Conservation (phyloP, 2,888 invertebrate species). For the Onthophagus sagittarius region DNA sequence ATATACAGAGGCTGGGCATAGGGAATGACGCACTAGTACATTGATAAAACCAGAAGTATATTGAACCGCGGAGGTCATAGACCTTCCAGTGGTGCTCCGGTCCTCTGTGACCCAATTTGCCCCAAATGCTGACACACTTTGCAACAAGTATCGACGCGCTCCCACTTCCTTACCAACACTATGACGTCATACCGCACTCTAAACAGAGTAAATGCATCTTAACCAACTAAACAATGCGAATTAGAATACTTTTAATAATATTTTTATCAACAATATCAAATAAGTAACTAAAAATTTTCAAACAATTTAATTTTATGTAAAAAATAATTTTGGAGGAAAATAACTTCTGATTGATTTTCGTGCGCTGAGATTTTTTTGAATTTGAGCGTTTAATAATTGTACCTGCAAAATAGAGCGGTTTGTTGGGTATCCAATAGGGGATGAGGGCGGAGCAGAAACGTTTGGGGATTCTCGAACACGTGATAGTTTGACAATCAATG, state of each 20-base stretch:
- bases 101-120: slow-evolving; percentile 43
- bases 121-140: slow-evolving; percentile 48
- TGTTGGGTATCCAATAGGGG: not conserved
- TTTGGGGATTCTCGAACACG: slow-evolving; percentile 46
- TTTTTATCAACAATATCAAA: too few relatives aligned
- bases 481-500: slow-evolving; percentile 63
- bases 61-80: slow-evolving; percentile 39
- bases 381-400: too few relatives aligned
- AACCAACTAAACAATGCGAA: not conserved
- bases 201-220: slow-evolving; percentile 51
- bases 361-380: too few relatives aligned
- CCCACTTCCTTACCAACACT: slow-evolving; percentile 37
- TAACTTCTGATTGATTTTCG: too few relatives aligned
- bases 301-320: too few relatives aligned
- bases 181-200: slow-evolving; percentile 47
- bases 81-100: slow-evolving; percentile 40
- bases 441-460: slow-evolving; percentile 2
- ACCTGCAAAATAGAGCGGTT: too few relatives aligned
- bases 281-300: too few relatives aligned
- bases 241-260: not conserved
- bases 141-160: slow-evolving; percentile 51
- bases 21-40: slow-evolving; percentile 14
- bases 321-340: too few relatives aligned
- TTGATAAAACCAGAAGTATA: slow-evolving; percentile 32
- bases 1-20: not conserved